A percentile compares a stretch with the other conserved stretches of the same genome.
Conservation (phyloP, 64 coral and sea anemone genomes). For the Astreopora myriophthalma region DNA sequence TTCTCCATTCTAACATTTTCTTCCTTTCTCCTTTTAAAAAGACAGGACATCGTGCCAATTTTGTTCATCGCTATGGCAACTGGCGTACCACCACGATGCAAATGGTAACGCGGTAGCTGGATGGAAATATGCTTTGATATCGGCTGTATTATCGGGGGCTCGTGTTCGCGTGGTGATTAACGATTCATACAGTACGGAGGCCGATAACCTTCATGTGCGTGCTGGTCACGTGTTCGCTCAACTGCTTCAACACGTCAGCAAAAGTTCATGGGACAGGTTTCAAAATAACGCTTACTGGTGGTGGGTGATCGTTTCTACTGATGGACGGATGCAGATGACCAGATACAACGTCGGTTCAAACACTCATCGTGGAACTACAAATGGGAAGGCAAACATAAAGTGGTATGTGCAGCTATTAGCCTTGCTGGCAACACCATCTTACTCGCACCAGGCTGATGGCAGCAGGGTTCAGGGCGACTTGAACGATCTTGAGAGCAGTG, state of each 20-base stretch:
- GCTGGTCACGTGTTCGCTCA: conserved; percentile 66
- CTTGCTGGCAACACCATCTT: conserved; percentile 27
- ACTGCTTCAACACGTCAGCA: conserved; percentile 79
- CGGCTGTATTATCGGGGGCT: conserved; percentile 72
- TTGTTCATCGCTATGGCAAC: conserved; percentile 60
- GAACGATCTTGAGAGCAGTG: conserved; percentile 24
- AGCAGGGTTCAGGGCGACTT: conserved; percentile 27
- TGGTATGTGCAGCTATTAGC: conserved; percentile 64
- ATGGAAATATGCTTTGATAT: conserved; percentile 64
- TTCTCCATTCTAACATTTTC: background rate
- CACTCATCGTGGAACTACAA: conserved; percentile 45
- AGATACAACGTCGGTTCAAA: conserved; percentile 88
- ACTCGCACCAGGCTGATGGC: conserved; percentile 55
- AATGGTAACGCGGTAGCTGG: conserved; percentile 19
- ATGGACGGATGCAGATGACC: conserved; percentile 63
- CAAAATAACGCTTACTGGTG: conserved; percentile 85
- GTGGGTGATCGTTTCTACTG: conserved; percentile 76
- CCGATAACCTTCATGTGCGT: conserved; percentile 68
- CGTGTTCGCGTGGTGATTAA: conserved; percentile 70
- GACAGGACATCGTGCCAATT: background rate
- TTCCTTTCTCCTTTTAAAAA: background rate
- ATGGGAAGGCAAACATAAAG: conserved; percentile 38
- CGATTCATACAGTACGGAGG: conserved; percentile 45
- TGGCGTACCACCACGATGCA: conserved; percentile 65
- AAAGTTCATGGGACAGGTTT: conserved; percentile 82